Conservation (phyloP, 2,113 vertebrate species). For the Cryptotis parvus region DNA sequence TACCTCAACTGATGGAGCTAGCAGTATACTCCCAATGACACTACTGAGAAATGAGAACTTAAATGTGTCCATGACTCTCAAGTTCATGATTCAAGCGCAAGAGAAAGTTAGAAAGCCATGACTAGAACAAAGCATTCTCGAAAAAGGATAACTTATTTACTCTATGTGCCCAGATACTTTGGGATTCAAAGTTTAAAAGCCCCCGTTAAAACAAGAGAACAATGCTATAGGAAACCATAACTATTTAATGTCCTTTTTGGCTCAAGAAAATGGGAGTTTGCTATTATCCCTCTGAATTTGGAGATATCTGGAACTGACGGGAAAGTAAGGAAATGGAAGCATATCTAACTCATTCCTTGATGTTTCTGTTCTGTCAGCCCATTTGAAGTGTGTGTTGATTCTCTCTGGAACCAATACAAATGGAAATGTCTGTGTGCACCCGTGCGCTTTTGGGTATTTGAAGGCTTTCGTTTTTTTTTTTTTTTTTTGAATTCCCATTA, state of each 20-base stretch:
- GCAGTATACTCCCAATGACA: constrained; percentile 22
- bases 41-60: constrained; percentile 57
- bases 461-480: constrained; percentile 61
- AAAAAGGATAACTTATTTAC: constrained; percentile 51
- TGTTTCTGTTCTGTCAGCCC: constrained; percentile 67
- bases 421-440: constrained; percentile 69
- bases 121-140: constrained; percentile 47
- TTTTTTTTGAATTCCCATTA: constrained; percentile 57
- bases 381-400: constrained; percentile 58
- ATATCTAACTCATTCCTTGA: constrained; percentile 51
- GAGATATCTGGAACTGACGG: constrained; percentile 43
- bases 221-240: not conserved
- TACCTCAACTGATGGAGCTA: not conserved
- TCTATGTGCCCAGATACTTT: constrained; percentile 59
- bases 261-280: constrained; percentile 51
- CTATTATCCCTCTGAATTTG: not conserved
- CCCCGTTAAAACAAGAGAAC: constrained; percentile 42
- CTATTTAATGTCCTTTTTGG: constrained; percentile 10
- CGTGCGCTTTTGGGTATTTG: constrained; percentile 51
- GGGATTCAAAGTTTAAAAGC: constrained; percentile 42
- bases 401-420: constrained; percentile 65
- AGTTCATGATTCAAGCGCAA: constrained; percentile 50
- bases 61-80: constrained; percentile 13
- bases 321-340: constrained; percentile 52
- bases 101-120: constrained; percentile 62